phyloP scores from a whole-genome alignment of 2,797 vertebrate genomes.

The Mallotus villosus region DNA sequence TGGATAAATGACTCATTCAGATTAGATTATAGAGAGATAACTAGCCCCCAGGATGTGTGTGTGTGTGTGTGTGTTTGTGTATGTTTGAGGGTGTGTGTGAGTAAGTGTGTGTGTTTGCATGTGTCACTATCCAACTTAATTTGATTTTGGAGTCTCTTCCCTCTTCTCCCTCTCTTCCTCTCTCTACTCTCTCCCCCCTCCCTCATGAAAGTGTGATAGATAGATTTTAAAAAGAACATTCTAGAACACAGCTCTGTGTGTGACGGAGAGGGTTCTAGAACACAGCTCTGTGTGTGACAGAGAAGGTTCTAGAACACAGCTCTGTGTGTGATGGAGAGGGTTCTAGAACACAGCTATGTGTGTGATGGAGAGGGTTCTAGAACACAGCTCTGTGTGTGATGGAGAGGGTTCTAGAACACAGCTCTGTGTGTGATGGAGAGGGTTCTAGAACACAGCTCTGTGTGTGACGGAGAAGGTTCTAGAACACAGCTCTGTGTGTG shows the following conservation, averaged over 20 bases:
- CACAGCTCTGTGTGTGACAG: no score
- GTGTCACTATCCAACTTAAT: background rate
- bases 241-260: background rate
- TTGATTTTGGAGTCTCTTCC: no score
- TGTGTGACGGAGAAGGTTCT: no score
- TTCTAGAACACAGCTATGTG: no score
- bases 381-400: no score
- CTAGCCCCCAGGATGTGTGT: constrained; percentile 1
- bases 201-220: background rate
- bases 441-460: no score
- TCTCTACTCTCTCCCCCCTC: background rate
- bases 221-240: background rate
- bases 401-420: no score
- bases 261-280: background rate
- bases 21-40: constrained; percentile 8
- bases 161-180: background rate
- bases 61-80: constrained; percentile 1
- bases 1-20: no score
- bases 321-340: no score
- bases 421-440: no score
- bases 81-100: constrained; percentile 2
- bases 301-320: no score
- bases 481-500: no score
- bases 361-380: background rate
- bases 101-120: background rate